A percentile compares a stretch with the other conserved stretches of the same genome.
phyloP scores from a whole-genome alignment of 2,888 invertebrate genomes.

The Hedychridium roseum region DNA sequence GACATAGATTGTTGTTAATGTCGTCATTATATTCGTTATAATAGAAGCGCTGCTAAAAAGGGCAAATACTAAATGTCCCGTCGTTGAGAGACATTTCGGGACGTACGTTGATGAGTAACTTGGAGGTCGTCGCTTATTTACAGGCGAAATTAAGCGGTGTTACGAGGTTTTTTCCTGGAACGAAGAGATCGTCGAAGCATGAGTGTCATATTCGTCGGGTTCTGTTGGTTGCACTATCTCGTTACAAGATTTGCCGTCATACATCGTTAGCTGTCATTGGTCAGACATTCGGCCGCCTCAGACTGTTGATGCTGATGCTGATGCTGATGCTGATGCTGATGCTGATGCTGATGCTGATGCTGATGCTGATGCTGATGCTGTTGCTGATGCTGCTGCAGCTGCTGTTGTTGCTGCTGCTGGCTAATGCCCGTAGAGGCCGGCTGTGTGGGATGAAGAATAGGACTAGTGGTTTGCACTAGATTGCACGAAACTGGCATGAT shows the following conservation, averaged over 20 bases:
- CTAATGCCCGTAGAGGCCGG: slow-evolving; percentile 45
- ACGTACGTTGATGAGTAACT: slow-evolving; percentile 33
- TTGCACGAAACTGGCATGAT: slow-evolving; percentile 58
- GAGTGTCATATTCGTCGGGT: background rate
- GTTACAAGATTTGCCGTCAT: slow-evolving; percentile 27
- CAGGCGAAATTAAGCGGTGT: slow-evolving; percentile 40
- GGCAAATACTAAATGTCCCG: slow-evolving; percentile 37
- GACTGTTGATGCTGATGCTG: too few relatives aligned
- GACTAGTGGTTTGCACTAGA: slow-evolving; percentile 55
- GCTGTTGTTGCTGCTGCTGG: too few relatives aligned
- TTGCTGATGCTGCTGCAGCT: too few relatives aligned
- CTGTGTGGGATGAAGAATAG: slow-evolving; percentile 56
- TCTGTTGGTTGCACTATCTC: background rate
- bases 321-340: too few relatives aligned
- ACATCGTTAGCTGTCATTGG: slow-evolving; percentile 59
- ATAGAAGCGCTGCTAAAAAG: slow-evolving; percentile 38
- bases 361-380: too few relatives aligned
- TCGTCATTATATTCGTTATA: background rate
- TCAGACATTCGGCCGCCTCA: slow-evolving; percentile 48
- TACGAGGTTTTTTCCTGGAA: slow-evolving; percentile 33
- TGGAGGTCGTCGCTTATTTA: slow-evolving; percentile 39
- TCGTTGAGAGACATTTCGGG: slow-evolving; percentile 18
- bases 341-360: too few relatives aligned
- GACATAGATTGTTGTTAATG: slow-evolving; percentile 35
- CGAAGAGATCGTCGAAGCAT: background rate